Base-by-base conservation (phyloP, 2,797 vertebrate genomes). In the Taenioides sp. region DNA sequence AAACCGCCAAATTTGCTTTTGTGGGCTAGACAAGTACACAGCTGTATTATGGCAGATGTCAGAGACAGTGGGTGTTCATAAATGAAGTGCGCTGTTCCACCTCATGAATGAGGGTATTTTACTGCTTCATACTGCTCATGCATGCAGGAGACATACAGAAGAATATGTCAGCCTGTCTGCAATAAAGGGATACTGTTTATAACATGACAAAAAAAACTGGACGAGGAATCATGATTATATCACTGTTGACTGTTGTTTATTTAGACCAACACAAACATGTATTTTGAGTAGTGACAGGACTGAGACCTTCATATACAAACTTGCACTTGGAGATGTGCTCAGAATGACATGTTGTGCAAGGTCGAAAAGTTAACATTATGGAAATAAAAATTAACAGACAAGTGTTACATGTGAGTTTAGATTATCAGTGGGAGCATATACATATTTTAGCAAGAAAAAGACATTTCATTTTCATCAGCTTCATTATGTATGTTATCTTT, bases 171-270 rank as follows among this genome's bases (percentile, higher is more conserved):
- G 58, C 18, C 63, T 18, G 22, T 47, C 22, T 16, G 9, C 14
- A 47, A 25, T 9, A 47, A 49, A 65, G 16, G 11, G 34, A 43
- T 23, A 23, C 3, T 14, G 61, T 37, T 23, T 14, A 22, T 23
- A 16, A 25, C 40, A 23, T 71, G 54, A 73, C 25, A 79, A 71
- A 80, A 61, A 69, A 75, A 63, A 84, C 49, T 69, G 73, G 67
- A 60, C 63, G 37, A 59, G 71, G 62, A 87, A 77, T 66, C 69
- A 82, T 70, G 70, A 80, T 65, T 73, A 71, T 67, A 78, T 50
- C 31, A 67, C 72, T 74, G 77, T 87, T 77, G 79, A 87, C 82
- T 79, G 71, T 27, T 85, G 82, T 94, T 94, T 94, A 93, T 93
- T 94, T 73, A 80, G 54, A 85, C 82, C 73, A 77, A 91, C 91